A percentile compares a stretch with the other conserved stretches of the same genome.
These are phyloP conservation scores for Acrobasis repandana DNA, from an alignment of 2,888 invertebrate species.

Conservation along the genomic window DNA sequence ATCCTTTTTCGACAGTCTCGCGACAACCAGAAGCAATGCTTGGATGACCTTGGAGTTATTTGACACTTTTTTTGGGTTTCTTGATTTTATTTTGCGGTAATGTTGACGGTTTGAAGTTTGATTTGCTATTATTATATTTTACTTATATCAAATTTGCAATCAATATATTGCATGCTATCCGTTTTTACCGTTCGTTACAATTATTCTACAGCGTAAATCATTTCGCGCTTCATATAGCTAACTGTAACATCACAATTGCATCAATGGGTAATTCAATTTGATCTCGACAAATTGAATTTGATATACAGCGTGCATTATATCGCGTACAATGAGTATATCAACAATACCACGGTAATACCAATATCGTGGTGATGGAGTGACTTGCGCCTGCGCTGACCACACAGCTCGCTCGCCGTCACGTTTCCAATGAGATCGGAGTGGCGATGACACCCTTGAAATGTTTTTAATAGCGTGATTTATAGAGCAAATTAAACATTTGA, in stretches of 20 bases:
- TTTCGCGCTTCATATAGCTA: constrained; percentile 23
- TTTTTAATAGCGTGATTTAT: constrained; percentile 82
- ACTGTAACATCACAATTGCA: constrained; percentile 18
- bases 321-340: constrained; percentile 57
- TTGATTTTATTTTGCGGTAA: constrained; percentile 33
- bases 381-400: constrained; percentile 53
- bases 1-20: not conserved
- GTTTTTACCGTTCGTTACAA: constrained; percentile 16
- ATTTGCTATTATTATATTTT: constrained; percentile 30
- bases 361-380: constrained; percentile 34
- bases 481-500: constrained; percentile 84
- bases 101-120: constrained; percentile 56
- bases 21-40: constrained; percentile 8
- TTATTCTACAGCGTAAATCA: constrained; percentile 16
- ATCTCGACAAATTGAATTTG: constrained; percentile 67
- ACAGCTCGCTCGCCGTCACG: constrained; percentile 72
- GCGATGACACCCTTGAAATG: constrained; percentile 82
- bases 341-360: constrained; percentile 59
- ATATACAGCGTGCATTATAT: constrained; percentile 51
- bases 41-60: constrained; percentile 26
- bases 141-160: constrained; percentile 10
- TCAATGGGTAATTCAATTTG: constrained; percentile 41
- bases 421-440: constrained; percentile 75
- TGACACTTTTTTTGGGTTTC: constrained; percentile 33
- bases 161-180: constrained; percentile 13